These are phyloP conservation scores for Podarcis raffonei DNA, from an alignment of 2,113 vertebrate species.

Conservation along the genomic window DNA sequence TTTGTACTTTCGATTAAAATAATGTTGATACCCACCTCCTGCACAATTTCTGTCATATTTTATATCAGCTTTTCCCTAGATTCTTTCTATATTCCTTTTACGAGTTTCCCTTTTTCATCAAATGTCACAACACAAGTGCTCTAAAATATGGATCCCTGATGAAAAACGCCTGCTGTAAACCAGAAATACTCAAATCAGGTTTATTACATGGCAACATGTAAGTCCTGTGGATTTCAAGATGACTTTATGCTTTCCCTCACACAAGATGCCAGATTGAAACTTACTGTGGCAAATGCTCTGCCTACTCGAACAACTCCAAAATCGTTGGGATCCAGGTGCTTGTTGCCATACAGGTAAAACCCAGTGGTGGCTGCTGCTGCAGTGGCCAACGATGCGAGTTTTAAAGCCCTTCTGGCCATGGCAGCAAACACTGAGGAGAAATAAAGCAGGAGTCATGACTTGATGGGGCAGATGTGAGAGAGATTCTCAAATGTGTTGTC, in stretches of 20 bases:
- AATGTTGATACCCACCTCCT: neutral
- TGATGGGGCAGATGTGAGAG: neutral
- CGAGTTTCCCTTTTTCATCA: neutral
- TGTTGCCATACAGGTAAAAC: conserved; percentile 81
- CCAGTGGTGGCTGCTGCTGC: conserved; percentile 83
- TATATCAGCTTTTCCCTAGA: neutral
- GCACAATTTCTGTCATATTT: neutral
- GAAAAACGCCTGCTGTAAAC: neutral
- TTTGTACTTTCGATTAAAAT: neutral
- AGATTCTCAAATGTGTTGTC: neutral
- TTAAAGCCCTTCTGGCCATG: conserved; percentile 87
- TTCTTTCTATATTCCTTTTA: neutral
- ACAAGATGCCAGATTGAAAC: conserved; percentile 47
- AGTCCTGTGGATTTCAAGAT: conserved; percentile 9
- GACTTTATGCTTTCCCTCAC: neutral
- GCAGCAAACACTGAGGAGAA: conserved; percentile 67
- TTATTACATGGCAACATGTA: neutral
- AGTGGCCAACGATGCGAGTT: conserved; percentile 81
- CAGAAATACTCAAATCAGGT: neutral
- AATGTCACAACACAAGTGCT: neutral
- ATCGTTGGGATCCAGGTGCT: conserved; percentile 86
- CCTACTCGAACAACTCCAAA: conserved; percentile 89
- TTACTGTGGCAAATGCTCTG: conserved; percentile 89
- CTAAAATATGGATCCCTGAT: neutral
- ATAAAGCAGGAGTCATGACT: conserved; percentile 51